Conservation (phyloP, 2,797 vertebrate species). For the Menidia menidia region DNA sequence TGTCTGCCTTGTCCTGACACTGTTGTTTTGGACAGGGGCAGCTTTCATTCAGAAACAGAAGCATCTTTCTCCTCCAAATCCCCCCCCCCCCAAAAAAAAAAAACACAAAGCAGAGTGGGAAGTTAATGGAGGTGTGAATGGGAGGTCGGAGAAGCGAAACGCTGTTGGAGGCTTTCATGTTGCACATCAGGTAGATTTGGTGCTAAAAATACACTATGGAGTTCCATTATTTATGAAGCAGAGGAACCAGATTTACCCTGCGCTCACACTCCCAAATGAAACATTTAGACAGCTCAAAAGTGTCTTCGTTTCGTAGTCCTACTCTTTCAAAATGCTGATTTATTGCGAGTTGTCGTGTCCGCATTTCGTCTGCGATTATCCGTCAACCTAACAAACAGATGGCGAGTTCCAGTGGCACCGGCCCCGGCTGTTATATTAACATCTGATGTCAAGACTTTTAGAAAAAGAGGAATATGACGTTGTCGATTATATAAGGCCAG, state of each 20-base stretch:
- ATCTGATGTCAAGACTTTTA: constrained; percentile 58
- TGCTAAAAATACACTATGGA: constrained; percentile 62
- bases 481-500: constrained; percentile 69
- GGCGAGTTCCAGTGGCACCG: constrained; percentile 12
- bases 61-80: constrained; percentile 60
- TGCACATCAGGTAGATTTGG: constrained; percentile 49
- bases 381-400: constrained; percentile 21
- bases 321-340: neutral
- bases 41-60: constrained; percentile 79
- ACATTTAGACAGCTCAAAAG: constrained; percentile 8
- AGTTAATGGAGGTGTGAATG: constrained; percentile 51
- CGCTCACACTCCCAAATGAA: constrained; percentile 41
- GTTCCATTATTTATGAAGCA: constrained; percentile 71
- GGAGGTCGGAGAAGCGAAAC: constrained; percentile 4
- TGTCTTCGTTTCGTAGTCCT: constrained; percentile 9
- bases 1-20: constrained; percentile 78
- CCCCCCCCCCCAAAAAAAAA: neutral
- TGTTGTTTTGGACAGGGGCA: constrained; percentile 73
- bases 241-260: constrained; percentile 42
- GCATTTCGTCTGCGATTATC: constrained; percentile 7
- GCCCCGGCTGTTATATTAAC: constrained; percentile 33
- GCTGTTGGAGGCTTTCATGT: constrained; percentile 31
- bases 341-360: constrained; percentile 6
- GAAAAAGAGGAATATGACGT: constrained; percentile 51
- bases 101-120: constrained; percentile 26